Evolutionary conservation across 2,888 invertebrate genomes (phyloP), one percentile per base, ranked within the genome.

Genomic region (Hyalella azteca): DNA sequence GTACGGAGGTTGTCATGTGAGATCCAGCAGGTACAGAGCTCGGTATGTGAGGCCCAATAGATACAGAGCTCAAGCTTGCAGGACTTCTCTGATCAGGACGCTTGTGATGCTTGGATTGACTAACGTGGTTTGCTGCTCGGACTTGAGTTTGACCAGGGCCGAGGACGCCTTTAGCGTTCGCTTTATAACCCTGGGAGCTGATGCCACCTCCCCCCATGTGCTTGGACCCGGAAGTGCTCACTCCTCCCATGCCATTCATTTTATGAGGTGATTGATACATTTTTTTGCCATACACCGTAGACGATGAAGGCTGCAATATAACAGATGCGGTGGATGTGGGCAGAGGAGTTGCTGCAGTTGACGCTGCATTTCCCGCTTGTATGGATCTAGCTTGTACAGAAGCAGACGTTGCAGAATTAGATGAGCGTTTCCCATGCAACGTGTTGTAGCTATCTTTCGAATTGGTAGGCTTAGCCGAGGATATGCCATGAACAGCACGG

Each of bases 241-340:
- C 29, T 66, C 66, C 39, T 66, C 66, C 66, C 7, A 36, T 36
- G 66, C 66, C 66, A 66, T 66, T 66, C 19, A 66, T 66, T 66
- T 66, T 66, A 19, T 66, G 66, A 29, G 66, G 22, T 4, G 66
- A 22, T n/a, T 39, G 66, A 29, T 29, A 36, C 7, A 66, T 22
- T n/a, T 66, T 66, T 36, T 66, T 66, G 3, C 66, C 66, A 19
- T 66, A 66, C 2, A 36, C 39, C 19, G 66, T 5, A 11, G 59
- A 22, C 29, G 66, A 66, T 22, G 29, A 26, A 26, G 22, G 54
- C 29, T n/a, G 54, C n/a, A n/a, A n/a, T n/a, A n/a, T n/a, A 54
- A 29, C 29, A 11, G 54, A 54, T 26, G 54, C 54, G 9, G 29
- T 7, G 9, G 54, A 54, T 26, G 54, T 22, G 7, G 54, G 26